Conservation (phyloP, 2,113 vertebrate species). For the Alethe castanea region DNA sequence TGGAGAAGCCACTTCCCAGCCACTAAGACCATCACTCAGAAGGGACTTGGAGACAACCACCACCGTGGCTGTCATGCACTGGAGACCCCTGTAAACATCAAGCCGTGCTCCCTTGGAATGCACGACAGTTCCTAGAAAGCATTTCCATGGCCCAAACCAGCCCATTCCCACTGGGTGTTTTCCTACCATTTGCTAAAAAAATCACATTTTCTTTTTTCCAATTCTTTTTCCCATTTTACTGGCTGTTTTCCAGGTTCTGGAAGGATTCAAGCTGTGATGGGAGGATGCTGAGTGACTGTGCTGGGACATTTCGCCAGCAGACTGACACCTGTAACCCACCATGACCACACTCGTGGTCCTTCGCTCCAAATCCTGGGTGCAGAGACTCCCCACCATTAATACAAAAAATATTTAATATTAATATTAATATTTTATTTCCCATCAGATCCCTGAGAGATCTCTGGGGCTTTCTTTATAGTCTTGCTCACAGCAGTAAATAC, state of each 20-base stretch:
- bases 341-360: accelerated
- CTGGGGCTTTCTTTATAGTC: neutral
- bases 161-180: neutral
- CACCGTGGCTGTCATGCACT: accelerated
- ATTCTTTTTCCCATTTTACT: neutral
- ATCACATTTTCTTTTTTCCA: accelerated
- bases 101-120: no score
- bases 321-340: neutral
- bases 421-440: neutral
- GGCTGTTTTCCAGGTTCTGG: neutral
- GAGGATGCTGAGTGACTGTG: neutral
- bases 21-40: neutral
- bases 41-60: neutral
- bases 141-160: neutral
- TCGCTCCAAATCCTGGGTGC: neutral
- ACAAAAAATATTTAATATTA: neutral
- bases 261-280: neutral
- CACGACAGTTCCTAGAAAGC: neutral
- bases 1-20: neutral
- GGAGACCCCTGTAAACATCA: neutral
- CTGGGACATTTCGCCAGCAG: neutral
- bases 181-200: neutral
- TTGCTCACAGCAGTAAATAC: neutral
- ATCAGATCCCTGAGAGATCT: neutral
- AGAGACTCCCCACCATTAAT: neutral